Evolutionary conservation across 1,140 invertebrate species (phyloP), one percentile per base, ranked within the genome.

Genomic region (Drosophila sp.): DNA sequence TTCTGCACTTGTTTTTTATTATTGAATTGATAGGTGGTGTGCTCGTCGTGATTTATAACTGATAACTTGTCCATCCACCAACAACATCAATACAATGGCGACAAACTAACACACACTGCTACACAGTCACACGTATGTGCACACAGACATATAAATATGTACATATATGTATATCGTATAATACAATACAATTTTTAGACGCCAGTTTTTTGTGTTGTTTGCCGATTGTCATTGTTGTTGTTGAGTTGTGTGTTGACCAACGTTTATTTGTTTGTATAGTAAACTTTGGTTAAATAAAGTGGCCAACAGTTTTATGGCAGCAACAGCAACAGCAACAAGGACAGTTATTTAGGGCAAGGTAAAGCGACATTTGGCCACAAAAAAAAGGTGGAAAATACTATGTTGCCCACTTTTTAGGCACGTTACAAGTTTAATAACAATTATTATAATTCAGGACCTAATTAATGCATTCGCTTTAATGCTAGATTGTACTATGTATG

Each of bases 231-330:
- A 13, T 16, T 71, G 38, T 48, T 72, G 25, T 48, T 72, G n/a
- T 57, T 62, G 40, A 21, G 21, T 51, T 70, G 53, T 72, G 56
- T 54, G 38, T 67, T 80, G 81, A 69, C 81, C 81, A 77, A 84
- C 73, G 81, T 72, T 87, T 81, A 81, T 89, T 87, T 89, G 79
- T 89, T 89, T 89, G 76, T 89, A 73, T 87, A 78, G 76, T 90
- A 90, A 90, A 90, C 76, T 87, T 80, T 80, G 87, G 87, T 90
- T 87, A 83, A 90, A 90, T 83, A 90, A 90, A 90, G 87, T 90
- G 87, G 77, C 79, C 82, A 90, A 87, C 66, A 65, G 70, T 76
- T 90, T 79, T 81, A 90, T 73, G 64, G 65, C 77, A 82, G 32
- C 66, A 71, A 36, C 51, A 57, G 54, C 48, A 67, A 46, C 57